These are phyloP conservation scores for Volucella inflata DNA, from an alignment of 2,888 invertebrate genomes.

Conservation along the genomic window DNA sequence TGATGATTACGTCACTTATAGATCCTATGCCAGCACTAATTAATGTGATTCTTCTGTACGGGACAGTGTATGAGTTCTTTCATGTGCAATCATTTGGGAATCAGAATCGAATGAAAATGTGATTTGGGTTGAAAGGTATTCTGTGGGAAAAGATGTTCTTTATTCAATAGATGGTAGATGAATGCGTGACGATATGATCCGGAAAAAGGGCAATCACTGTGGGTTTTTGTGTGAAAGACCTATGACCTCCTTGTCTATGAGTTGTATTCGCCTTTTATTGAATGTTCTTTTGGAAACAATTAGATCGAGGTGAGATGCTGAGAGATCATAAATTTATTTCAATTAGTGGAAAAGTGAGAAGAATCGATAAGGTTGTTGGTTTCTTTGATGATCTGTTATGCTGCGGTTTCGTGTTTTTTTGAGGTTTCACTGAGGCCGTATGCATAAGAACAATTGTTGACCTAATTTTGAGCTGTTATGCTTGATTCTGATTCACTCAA, in stretches of 20 bases:
- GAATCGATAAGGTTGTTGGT: no score
- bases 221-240: conserved; percentile 41
- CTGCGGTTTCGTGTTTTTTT: no score
- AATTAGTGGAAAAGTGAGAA: conserved; percentile 1
- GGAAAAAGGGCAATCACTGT: conserved; percentile 44
- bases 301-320: conserved; percentile 1
- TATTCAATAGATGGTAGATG: not conserved
- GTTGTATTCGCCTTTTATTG: not conserved
- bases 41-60: conserved; percentile 53
- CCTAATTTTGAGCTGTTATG: no score
- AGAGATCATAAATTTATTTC: conserved; percentile 23
- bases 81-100: conserved; percentile 62
- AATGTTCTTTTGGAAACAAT: conserved; percentile 35
- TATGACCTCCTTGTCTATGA: conserved; percentile 31
- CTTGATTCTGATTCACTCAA: no score
- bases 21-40: conserved; percentile 56
- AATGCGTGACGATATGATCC: conserved; percentile 55
- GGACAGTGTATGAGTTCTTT: conserved; percentile 31
- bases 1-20: conserved; percentile 74
- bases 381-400: no score
- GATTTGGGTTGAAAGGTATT: conserved; percentile 29
- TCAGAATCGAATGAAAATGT: conserved; percentile 63
- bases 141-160: conserved; percentile 53
- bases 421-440: no score
- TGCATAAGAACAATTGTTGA: no score